Percentiles rank a stretch among this genome's conserved stretches.
Evolutionary conservation across 2,888 invertebrate genomes (phyloP).

Genomic region (Octonoba sinensis): DNA sequence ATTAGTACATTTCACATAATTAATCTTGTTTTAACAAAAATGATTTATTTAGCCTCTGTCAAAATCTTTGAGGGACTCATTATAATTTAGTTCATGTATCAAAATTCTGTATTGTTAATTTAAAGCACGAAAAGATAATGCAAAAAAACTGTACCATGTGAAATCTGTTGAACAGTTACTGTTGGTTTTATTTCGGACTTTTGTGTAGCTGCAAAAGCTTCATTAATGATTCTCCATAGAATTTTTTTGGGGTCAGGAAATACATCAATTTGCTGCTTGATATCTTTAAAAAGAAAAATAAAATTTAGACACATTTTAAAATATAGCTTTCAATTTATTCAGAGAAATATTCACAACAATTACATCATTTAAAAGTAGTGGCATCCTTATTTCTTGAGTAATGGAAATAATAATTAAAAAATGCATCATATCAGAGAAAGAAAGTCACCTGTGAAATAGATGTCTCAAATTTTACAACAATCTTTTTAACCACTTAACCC

Average conservation of each 20-base stretch:
- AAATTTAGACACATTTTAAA: not conserved
- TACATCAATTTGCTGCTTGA: constrained; percentile 20
- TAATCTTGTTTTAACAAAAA: too few relatives aligned
- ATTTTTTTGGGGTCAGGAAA: constrained; percentile 32
- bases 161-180: constrained; percentile 8
- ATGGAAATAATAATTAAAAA: not conserved
- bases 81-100: too few relatives aligned
- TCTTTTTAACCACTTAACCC: too few relatives aligned
- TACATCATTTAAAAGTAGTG: not conserved
- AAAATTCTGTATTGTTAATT: too few relatives aligned
- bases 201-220: constrained; percentile 26
- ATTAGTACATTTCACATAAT: too few relatives aligned
- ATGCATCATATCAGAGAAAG: not conserved
- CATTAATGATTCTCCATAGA: constrained; percentile 44
- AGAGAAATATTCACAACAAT: not conserved
- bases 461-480: too few relatives aligned
- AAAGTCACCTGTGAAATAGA: too few relatives aligned
- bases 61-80: too few relatives aligned
- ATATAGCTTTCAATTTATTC: not conserved
- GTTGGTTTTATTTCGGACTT: constrained; percentile 35
- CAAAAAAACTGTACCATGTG: constrained; percentile 12
- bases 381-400: not conserved
- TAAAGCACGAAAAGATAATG: too few relatives aligned
- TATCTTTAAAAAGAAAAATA: not conserved
- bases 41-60: too few relatives aligned